Conservation (phyloP, 2,113 vertebrate genomes). For the Benitochromis conjunctus region DNA sequence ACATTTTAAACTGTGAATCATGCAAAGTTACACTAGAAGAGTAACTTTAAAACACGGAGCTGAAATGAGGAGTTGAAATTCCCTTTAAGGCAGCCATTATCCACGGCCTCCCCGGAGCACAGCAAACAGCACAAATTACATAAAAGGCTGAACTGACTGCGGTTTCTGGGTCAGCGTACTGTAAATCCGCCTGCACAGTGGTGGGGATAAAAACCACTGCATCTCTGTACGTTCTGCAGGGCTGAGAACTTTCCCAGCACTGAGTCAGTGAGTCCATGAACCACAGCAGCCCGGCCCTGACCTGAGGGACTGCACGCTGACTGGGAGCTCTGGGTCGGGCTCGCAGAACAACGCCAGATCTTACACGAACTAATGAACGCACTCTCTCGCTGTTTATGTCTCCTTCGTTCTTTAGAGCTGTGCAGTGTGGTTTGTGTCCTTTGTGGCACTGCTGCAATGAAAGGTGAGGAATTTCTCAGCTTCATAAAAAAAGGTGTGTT, state of each 20-base stretch:
- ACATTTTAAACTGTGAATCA: not conserved
- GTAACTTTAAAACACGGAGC: not conserved
- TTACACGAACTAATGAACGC: not conserved
- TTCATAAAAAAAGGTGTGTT: not conserved
- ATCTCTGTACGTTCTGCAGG: accelerated
- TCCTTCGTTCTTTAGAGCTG: not conserved
- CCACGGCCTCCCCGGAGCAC: not conserved
- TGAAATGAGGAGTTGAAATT: not conserved
- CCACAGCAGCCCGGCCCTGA: not conserved
- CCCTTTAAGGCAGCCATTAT: not conserved
- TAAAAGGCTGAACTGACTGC: not conserved
- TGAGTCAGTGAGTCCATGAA: not conserved
- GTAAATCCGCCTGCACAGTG: not conserved
- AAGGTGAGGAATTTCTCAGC: not conserved
- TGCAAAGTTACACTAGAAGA: not conserved
- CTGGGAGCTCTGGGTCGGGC: not conserved
- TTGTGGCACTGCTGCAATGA: not conserved
- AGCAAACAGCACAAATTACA: accelerated
- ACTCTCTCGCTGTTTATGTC: not conserved
- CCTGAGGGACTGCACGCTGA: not conserved
- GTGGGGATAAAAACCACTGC: not conserved
- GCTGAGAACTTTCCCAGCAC: not conserved
- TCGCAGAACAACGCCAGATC: not conserved
- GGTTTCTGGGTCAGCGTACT: not conserved
- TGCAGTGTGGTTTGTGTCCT: not conserved